Percentiles rank a stretch among this genome's conserved stretches.
phyloP scores from a whole-genome alignment of 53 echinoderm and acorn worm species.

The Holothuria scabra region DNA sequence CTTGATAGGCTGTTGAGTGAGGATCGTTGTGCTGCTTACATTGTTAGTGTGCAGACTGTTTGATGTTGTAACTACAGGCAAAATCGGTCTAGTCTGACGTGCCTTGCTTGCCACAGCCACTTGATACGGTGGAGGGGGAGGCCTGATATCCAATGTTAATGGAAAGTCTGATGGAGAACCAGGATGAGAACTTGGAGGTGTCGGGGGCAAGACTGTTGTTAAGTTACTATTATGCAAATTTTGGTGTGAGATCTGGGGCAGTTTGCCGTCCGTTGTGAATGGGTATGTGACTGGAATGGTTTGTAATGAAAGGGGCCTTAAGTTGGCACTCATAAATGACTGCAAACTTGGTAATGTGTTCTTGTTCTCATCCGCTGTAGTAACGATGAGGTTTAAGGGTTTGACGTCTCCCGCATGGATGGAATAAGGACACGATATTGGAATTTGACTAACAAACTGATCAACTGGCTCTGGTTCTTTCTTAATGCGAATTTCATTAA shows the following conservation, averaged over 20 bases:
- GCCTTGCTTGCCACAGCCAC: conserved; percentile 68
- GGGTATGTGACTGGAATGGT: conserved; percentile 28
- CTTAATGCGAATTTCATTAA: background rate
- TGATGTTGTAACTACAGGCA: background rate
- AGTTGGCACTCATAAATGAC: conserved; percentile 19
- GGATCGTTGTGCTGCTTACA: conserved; percentile 33
- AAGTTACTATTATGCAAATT: background rate
- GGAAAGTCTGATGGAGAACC: conserved; percentile 85
- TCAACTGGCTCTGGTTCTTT: background rate
- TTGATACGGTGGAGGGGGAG: conserved; percentile 93
- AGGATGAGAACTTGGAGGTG: conserved; percentile 93
- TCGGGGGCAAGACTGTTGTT: conserved; percentile 69
- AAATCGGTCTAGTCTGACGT: conserved; percentile 33
- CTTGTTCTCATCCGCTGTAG: background rate
- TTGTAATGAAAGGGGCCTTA: conserved; percentile 25
- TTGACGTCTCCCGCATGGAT: background rate
- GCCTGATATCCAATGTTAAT: conserved; percentile 64
- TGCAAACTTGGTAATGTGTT: conserved; percentile 1
- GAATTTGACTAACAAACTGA: background rate
- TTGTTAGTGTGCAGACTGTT: background rate
- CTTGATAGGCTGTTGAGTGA: conserved; percentile 47
- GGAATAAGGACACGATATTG: background rate
- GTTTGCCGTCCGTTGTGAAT: background rate
- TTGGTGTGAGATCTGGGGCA: background rate
- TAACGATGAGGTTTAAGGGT: conserved; percentile 25